Conservation (phyloP, 1,140 invertebrate species). For the Augochlora pura region DNA sequence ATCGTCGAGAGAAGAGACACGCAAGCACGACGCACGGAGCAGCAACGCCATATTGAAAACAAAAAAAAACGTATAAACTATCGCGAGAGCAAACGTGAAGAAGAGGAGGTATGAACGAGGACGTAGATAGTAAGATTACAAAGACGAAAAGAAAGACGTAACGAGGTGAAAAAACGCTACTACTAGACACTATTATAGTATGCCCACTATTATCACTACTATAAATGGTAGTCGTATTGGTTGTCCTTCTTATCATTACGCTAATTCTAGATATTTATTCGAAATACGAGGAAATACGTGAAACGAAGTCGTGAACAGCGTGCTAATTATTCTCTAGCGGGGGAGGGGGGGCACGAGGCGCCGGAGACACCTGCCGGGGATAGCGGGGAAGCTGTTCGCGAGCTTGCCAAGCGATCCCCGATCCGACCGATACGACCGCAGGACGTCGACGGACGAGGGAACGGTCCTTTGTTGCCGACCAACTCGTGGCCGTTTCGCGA, state of each 20-base stretch:
- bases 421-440: not conserved
- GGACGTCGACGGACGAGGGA: slow-evolving; percentile 44
- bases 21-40: slow-evolving; percentile 57
- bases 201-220: slow-evolving; percentile 75
- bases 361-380: not conserved
- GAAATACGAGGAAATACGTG: slow-evolving; percentile 57
- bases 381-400: not conserved
- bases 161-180: slow-evolving; percentile 59
- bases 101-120: slow-evolving; percentile 48
- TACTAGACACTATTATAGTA: slow-evolving; percentile 75
- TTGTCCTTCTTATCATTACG: slow-evolving; percentile 74
- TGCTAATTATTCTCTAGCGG: slow-evolving; percentile 68
- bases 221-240: slow-evolving; percentile 73
- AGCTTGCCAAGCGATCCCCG: not conserved
- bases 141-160: slow-evolving; percentile 47
- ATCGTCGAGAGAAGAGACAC: slow-evolving; percentile 55
- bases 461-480: slow-evolving; percentile 46
- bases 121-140: slow-evolving; percentile 51
- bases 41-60: slow-evolving; percentile 75
- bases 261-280: slow-evolving; percentile 75
- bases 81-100: too few species aligned
- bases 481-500: not conserved
- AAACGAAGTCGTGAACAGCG: slow-evolving; percentile 51
- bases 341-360: not conserved
- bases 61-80: slow-evolving; percentile 25